These are phyloP conservation scores for Emys orbicularis DNA, from an alignment of 2,797 vertebrate species.

Conservation along the genomic window DNA sequence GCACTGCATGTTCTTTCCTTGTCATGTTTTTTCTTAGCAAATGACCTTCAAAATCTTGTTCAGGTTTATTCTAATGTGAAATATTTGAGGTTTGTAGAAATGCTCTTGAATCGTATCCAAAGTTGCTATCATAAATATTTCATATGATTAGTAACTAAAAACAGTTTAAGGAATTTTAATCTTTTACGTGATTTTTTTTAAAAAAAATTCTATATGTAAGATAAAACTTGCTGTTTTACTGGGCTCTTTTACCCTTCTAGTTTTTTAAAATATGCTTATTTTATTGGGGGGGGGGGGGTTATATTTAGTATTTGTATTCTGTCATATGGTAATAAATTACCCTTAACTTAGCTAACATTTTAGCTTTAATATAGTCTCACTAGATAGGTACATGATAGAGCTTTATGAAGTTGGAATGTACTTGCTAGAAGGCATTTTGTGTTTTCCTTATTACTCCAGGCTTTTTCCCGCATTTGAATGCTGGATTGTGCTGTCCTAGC, in stretches of 20 bases:
- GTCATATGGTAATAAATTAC: conserved; percentile 24
- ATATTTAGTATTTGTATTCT: conserved; percentile 1
- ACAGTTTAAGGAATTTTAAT: conserved; percentile 30
- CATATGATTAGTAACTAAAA: conserved; percentile 28
- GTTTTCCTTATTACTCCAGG: conserved; percentile 54
- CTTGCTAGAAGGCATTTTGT: conserved; percentile 55
- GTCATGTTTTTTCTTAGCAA: conserved; percentile 33
- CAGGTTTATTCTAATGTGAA: conserved; percentile 1
- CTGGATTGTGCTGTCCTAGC: conserved; percentile 75
- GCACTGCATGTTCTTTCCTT: background rate
- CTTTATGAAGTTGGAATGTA: background rate
- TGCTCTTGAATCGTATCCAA: conserved; percentile 39
- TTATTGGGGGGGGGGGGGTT: background rate
- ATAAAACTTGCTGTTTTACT: conserved; percentile 6
- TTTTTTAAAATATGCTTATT: conserved; percentile 20
- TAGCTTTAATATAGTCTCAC: conserved; percentile 33
- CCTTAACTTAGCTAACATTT: conserved; percentile 17
- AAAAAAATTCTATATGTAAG: background rate
- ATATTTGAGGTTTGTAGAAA: conserved; percentile 15
- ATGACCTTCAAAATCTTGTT: conserved; percentile 40
- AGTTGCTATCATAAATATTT: conserved; percentile 34
- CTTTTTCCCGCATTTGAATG: conserved; percentile 68
- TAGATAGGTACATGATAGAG: conserved; percentile 6
- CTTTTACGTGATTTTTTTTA: conserved; percentile 18
- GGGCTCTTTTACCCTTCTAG: conserved; percentile 11